Percentiles rank a stretch among this genome's conserved stretches.
These are phyloP conservation scores for Xenopus borealis DNA, from an alignment of 2,113 vertebrate genomes.

Conservation along the genomic window DNA sequence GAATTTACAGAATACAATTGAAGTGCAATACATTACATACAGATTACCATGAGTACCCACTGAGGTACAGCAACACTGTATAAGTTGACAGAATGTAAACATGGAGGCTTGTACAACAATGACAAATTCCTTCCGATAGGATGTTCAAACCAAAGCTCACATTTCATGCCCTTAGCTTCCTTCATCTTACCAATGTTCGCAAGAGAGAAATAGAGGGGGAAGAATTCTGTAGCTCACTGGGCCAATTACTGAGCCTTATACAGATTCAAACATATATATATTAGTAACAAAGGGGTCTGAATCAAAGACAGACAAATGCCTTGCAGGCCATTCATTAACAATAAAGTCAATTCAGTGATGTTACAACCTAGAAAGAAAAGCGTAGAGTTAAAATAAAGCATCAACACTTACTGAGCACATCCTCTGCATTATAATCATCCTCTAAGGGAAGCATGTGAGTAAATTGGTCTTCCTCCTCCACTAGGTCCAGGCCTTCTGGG, in stretches of 20 bases:
- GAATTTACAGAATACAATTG: too few relatives aligned
- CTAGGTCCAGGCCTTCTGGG: constrained; percentile 87
- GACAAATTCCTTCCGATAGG: background rate
- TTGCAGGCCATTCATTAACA: background rate
- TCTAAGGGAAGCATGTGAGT: constrained; percentile 97
- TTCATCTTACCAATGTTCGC: background rate
- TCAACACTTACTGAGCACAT: constrained; percentile 83
- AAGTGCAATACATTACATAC: too few relatives aligned
- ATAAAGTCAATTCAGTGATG: background rate
- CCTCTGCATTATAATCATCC: constrained; percentile 91
- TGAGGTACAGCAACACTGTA: background rate
- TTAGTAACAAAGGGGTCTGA: too few relatives aligned
- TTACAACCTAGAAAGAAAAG: background rate
- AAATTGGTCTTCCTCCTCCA: constrained; percentile 96
- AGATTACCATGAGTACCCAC: background rate
- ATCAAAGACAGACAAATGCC: background rate
- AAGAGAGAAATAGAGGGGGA: background rate
- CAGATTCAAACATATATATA: background rate
- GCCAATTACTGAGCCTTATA: background rate
- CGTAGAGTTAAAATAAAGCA: background rate
- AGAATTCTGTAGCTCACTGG: background rate
- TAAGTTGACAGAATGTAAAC: background rate
- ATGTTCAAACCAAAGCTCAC: background rate
- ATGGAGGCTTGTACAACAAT: background rate
- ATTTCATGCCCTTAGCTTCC: background rate